Percentiles rank a stretch among this genome's conserved stretches.
Evolutionary conservation across 2,113 vertebrate genomes (phyloP).

Genomic region (Corythornis vintsioides): DNA sequence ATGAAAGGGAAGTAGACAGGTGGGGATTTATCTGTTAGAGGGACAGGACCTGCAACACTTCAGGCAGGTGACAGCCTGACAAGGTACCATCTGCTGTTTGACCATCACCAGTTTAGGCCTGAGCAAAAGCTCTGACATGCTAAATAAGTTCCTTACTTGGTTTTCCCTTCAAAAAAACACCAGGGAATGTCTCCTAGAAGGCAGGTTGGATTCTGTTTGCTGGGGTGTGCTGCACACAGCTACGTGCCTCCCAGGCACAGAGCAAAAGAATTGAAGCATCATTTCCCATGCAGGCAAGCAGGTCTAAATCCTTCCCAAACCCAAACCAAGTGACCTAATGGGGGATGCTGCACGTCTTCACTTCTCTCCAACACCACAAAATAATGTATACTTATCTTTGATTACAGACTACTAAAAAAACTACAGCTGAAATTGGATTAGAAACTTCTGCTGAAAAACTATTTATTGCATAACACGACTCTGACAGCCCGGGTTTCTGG

Average conservation of each 20-base stretch:
- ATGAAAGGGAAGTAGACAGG: not conserved
- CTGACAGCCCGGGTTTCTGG: constrained; percentile 72
- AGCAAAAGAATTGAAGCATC: not conserved
- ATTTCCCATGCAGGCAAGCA: not conserved
- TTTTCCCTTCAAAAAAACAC: not conserved
- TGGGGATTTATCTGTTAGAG: not conserved
- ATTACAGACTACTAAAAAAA: constrained; percentile 56
- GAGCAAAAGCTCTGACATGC: not conserved
- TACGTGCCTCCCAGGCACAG: not conserved
- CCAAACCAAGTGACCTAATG: not conserved
- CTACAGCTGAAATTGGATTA: constrained; percentile 75
- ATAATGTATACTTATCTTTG: constrained; percentile 61
- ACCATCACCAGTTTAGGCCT: not conserved
- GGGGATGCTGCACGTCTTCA: not conserved
- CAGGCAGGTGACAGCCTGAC: not conserved
- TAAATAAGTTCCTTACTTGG: not conserved
- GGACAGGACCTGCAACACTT: not conserved
- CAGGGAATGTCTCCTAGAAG: rapidly evolving
- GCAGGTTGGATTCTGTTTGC: rapidly evolving
- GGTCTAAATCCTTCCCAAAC: not conserved
- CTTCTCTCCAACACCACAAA: constrained; percentile 54
- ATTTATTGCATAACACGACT: constrained; percentile 75
- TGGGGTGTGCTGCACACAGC: not conserved
- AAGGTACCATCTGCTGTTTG: not conserved
- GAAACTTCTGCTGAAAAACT: constrained; percentile 74